A percentile compares a stretch with the other conserved stretches of the same genome.
Evolutionary conservation across 2,113 vertebrate genomes (phyloP).

Genomic region (Pseudonaja textilis): DNA sequence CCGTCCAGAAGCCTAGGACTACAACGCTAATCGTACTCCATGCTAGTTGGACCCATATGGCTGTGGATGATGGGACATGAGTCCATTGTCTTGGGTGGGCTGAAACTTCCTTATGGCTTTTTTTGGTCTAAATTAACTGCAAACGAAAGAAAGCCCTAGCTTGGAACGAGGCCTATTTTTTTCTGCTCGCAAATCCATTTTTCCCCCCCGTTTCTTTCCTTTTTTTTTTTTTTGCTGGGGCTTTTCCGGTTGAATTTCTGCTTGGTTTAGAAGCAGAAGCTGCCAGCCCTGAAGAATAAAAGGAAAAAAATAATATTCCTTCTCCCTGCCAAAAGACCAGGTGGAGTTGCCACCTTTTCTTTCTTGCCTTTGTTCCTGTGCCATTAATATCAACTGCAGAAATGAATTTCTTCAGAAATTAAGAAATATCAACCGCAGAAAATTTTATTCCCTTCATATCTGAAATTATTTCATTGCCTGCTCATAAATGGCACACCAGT

Average conservation of each 20-base stretch:
- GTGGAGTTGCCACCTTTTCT: neutral
- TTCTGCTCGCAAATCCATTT: neutral
- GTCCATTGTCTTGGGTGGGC: neutral
- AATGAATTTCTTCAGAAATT: neutral
- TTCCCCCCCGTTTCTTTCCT: accelerated
- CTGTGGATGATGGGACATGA: neutral
- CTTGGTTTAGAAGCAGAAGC: neutral
- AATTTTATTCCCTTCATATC: neutral
- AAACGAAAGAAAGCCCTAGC: neutral
- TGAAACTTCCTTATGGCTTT: neutral
- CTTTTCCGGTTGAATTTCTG: neutral
- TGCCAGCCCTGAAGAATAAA: too few relatives aligned
- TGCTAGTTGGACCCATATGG: neutral
- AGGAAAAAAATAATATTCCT: neutral
- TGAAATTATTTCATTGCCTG: neutral
- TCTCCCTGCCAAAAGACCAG: neutral
- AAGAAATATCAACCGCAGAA: neutral
- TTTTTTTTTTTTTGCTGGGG: neutral
- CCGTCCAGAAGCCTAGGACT: neutral
- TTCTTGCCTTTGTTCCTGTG: neutral
- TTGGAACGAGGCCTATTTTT: neutral
- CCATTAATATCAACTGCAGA: neutral
- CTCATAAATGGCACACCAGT: neutral
- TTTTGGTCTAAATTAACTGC: neutral
- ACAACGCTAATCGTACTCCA: neutral